Conservation (phyloP, 2,888 invertebrate species). For the Heteromyza rotundicornis region DNA sequence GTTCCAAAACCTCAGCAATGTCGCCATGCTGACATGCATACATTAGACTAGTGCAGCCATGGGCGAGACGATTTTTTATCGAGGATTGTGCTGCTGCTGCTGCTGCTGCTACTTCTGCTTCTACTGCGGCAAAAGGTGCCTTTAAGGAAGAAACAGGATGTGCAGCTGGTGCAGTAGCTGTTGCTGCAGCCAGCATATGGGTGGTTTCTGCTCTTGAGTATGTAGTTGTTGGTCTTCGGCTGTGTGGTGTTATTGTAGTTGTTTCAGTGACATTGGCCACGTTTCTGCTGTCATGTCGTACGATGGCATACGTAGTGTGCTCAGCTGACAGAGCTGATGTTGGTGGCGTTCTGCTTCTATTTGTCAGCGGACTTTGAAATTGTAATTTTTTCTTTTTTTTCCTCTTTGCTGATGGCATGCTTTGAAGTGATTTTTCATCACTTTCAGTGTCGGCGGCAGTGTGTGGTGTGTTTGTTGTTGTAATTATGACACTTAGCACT, state of each 20-base stretch:
- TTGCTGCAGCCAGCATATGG: slow-evolving; percentile 17
- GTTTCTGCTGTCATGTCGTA: no score
- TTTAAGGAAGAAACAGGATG: not conserved
- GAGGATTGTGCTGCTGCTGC: slow-evolving; percentile 21
- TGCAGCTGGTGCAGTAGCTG: slow-evolving; percentile 7
- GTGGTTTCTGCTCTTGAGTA: no score
- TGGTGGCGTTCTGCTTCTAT: slow-evolving; percentile 17
- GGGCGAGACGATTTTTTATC: slow-evolving; percentile 63
- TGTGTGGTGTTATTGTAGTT: slow-evolving; percentile 17
- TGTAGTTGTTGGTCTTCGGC: no score
- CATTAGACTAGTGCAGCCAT: slow-evolving; percentile 86
- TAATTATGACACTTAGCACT: no score
- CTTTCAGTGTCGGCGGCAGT: slow-evolving; percentile 6
- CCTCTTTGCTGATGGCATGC: not conserved
- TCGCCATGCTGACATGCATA: slow-evolving; percentile 90
- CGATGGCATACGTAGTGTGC: slow-evolving; percentile 7
- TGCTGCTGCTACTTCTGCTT: slow-evolving; percentile 10
- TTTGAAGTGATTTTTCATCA: not conserved
- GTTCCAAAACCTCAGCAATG: slow-evolving; percentile 75
- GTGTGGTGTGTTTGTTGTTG: slow-evolving; percentile 5
- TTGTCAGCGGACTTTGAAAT: slow-evolving; percentile 51
- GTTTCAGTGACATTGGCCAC: slow-evolving; percentile 9
- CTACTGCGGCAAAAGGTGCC: slow-evolving; percentile 7
- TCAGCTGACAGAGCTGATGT: slow-evolving; percentile 11
- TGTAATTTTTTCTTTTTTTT: slow-evolving; percentile 48